phyloP scores from a whole-genome alignment of 2,888 invertebrate genomes.

The Drosophila antonietae region DNA sequence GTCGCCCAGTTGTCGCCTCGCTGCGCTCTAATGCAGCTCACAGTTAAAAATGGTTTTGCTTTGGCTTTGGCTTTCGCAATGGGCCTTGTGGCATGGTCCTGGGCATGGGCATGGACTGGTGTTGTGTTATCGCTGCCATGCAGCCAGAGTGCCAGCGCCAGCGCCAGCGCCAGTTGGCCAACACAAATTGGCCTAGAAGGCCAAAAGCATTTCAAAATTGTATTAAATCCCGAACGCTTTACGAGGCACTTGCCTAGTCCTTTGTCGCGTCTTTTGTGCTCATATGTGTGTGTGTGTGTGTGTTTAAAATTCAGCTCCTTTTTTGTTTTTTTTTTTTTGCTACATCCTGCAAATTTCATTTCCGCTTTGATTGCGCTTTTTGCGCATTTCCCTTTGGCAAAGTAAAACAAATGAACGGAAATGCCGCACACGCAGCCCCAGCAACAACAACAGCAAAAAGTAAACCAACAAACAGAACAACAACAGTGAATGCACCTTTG shows the following conservation, averaged over 20 bases:
- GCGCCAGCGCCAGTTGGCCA: constrained; percentile 36
- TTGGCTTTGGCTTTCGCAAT: constrained; percentile 22
- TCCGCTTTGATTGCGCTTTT: constrained; percentile 81
- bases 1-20: constrained; percentile 47
- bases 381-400: constrained; percentile 70
- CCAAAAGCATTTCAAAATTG: constrained; percentile 75
- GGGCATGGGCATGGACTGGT: constrained; percentile 4
- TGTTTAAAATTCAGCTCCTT: constrained; percentile 61
- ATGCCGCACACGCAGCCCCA: constrained; percentile 73
- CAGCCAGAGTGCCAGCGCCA: constrained; percentile 51
- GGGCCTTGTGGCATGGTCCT: not conserved
- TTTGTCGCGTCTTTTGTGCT: constrained; percentile 49
- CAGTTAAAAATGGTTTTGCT: constrained; percentile 31
- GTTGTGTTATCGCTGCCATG: constrained; percentile 70
- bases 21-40: constrained; percentile 61
- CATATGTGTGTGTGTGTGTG: constrained; percentile 5
- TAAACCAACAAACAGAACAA: constrained; percentile 38
- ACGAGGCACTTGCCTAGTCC: constrained; percentile 39
- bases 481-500: constrained; percentile 66
- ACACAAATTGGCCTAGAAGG: constrained; percentile 70
- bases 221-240: constrained; percentile 70
- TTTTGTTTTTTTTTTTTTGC: constrained; percentile 44
- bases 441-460: constrained; percentile 43
- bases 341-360: constrained; percentile 80
- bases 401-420: constrained; percentile 80